Conservation (phyloP, 2,888 invertebrate species). For the Latrodectus hesperus region DNA sequence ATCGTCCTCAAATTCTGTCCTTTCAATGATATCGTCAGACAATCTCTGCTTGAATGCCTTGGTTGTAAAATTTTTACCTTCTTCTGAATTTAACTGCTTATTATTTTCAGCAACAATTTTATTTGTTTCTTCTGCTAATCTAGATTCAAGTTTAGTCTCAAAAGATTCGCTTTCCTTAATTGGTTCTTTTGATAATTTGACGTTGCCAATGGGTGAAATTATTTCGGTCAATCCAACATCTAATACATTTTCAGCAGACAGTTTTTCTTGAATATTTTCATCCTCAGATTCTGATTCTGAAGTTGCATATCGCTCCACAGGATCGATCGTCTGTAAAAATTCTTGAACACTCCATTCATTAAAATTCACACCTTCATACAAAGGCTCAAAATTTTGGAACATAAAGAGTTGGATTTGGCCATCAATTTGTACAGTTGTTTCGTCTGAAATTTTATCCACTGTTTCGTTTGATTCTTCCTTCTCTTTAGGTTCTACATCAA, state of each 20-base stretch:
- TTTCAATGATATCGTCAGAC: neutral
- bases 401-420: neutral
- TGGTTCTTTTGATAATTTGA: neutral
- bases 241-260: neutral
- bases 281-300: constrained; percentile 49
- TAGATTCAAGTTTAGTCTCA: neutral
- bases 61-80: neutral
- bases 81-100: neutral
- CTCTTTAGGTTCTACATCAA: neutral
- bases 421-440: neutral
- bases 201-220: no score
- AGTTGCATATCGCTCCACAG: constrained; percentile 48
- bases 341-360: constrained; percentile 13
- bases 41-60: neutral
- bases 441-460: neutral
- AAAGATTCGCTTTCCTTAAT: neutral
- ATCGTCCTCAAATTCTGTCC: constrained; percentile 34
- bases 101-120: neutral
- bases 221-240: neutral
- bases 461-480: neutral
- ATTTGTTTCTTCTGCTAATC: no score
- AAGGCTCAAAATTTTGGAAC: constrained; percentile 5
- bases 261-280: neutral
- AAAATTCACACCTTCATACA: constrained; percentile 40
- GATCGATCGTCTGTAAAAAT: constrained; percentile 43